Conservation (phyloP, 2,113 vertebrate species). For the Scytalopus superciliaris region DNA sequence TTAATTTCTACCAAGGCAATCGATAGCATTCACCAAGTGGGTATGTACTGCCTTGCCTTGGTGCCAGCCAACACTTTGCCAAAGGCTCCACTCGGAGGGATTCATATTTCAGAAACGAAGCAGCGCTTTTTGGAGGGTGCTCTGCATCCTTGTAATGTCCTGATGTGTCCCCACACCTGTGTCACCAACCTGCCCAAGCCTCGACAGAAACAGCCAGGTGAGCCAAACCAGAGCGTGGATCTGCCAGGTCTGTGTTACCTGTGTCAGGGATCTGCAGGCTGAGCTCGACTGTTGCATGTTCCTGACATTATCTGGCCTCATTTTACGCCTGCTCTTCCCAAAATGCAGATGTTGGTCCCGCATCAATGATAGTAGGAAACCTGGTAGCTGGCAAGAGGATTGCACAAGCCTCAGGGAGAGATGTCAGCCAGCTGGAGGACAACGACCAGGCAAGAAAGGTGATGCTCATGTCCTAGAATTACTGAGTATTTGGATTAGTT, state of each 20-base stretch:
- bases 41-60: slow-evolving; percentile 92
- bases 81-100: slow-evolving; percentile 92
- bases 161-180: slow-evolving; percentile 96
- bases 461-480: not conserved
- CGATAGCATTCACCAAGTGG: slow-evolving; percentile 97
- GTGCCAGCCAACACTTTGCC: slow-evolving; percentile 97
- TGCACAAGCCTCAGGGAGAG: slow-evolving; percentile 92
- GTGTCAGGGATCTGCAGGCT: not conserved
- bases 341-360: slow-evolving; percentile 89
- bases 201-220: slow-evolving; percentile 94
- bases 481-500: not conserved
- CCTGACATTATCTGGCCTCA: not conserved
- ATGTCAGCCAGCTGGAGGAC: slow-evolving; percentile 90
- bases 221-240: not conserved
- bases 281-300: not conserved
- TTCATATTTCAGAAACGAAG: slow-evolving; percentile 94
- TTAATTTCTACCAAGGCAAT: slow-evolving; percentile 79
- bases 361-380: slow-evolving; percentile 96
- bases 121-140: slow-evolving; percentile 93
- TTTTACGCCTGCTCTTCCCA: not conserved
- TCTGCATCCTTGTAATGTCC: slow-evolving; percentile 91
- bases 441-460: slow-evolving; percentile 94
- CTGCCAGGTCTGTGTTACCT: not conserved
- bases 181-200: slow-evolving; percentile 96
- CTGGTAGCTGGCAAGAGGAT: slow-evolving; percentile 94